Evolutionary conservation across 2,888 invertebrate genomes (phyloP).

Genomic region (Lymantria dispar): DNA sequence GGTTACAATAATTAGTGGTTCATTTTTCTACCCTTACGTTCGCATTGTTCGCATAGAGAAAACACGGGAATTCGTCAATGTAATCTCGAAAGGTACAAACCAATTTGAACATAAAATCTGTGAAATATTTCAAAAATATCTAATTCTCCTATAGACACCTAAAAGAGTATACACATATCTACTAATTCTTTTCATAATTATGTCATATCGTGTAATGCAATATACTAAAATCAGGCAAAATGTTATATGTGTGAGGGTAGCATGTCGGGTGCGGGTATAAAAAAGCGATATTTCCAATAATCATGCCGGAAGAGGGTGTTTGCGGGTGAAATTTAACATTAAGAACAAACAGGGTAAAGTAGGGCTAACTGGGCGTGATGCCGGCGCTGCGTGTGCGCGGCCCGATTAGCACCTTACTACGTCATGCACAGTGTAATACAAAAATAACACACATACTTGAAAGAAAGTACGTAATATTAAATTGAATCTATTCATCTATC

Average conservation of each 20-base stretch:
- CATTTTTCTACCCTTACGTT: no score
- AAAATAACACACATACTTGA: neutral
- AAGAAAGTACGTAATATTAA: neutral
- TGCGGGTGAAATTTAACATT: constrained; percentile 68
- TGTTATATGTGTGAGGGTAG: constrained; percentile 52
- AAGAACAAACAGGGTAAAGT: constrained; percentile 72
- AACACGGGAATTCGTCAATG: no score
- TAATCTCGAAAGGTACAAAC: no score
- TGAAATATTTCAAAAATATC: no score
- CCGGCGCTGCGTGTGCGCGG: constrained; percentile 48
- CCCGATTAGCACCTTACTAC: constrained; percentile 66
- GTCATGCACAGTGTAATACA: constrained; percentile 40
- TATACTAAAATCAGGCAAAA: constrained; percentile 6
- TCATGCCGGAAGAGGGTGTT: constrained; percentile 71
- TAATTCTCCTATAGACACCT: no score
- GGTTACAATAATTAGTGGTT: no score
- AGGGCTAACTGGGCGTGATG: constrained; percentile 61
- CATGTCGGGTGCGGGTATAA: constrained; percentile 51
- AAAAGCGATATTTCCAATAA: constrained; percentile 72
- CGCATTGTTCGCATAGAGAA: no score
- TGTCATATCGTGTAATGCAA: neutral
- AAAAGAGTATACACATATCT: no score
- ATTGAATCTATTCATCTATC: no score
- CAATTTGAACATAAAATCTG: no score
- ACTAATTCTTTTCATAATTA: no score